phyloP scores from a whole-genome alignment of 2,888 invertebrate species.

The Lycocerus yunnanus region DNA sequence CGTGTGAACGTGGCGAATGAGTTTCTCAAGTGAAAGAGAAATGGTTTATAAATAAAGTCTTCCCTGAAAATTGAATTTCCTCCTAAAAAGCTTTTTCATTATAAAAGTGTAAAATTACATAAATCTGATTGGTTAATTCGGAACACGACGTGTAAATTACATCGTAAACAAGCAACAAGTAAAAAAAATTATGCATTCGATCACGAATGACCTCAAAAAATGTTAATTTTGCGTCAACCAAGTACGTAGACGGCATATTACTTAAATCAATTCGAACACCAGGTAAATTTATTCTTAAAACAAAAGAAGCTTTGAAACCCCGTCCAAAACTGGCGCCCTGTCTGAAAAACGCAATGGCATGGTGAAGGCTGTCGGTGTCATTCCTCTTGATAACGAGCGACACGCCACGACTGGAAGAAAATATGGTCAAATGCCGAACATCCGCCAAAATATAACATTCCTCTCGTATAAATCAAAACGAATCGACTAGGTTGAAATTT shows the following conservation, averaged over 20 bases:
- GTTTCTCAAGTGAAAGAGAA: background rate
- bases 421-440: too few relatives aligned
- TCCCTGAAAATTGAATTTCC: background rate
- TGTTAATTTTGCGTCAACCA: conserved; percentile 6
- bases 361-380: background rate
- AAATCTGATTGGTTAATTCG: background rate
- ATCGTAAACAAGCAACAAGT: conserved; percentile 5
- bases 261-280: background rate
- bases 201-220: conserved; percentile 21
- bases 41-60: background rate
- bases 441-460: background rate
- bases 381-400: background rate
- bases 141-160: background rate
- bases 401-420: background rate
- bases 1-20: background rate
- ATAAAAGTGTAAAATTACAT: background rate
- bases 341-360: background rate
- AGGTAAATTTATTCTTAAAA: background rate
- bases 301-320: background rate
- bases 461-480: too few relatives aligned
- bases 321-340: background rate
- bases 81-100: background rate
- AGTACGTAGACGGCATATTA: conserved; percentile 10
- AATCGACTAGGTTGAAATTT: background rate
- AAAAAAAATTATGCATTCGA: conserved; percentile 7